A percentile compares a stretch with the other conserved stretches of the same genome.
phyloP scores from a whole-genome alignment of 1,140 invertebrate species.

The Temnothorax nylanderi region DNA sequence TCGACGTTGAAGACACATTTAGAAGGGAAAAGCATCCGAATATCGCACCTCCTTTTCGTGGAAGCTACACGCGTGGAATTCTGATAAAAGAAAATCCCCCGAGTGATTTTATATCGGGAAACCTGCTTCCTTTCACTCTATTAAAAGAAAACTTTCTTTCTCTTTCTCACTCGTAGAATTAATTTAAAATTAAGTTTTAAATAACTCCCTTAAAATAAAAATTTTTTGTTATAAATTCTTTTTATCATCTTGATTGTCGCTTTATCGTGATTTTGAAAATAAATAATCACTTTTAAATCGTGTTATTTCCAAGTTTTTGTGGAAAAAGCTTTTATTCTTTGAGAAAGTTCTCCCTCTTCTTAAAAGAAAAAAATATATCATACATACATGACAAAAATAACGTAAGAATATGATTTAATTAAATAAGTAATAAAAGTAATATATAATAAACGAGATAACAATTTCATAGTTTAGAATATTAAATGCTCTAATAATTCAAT shows the following conservation, averaged over 20 bases:
- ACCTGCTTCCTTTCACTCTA: not conserved
- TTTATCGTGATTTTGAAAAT: not conserved
- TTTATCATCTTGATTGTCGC: not conserved
- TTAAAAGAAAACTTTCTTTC: constrained; percentile 3
- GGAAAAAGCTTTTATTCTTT: not conserved
- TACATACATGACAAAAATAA: not conserved
- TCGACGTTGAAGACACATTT: constrained; percentile 46
- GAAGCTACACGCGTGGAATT: constrained; percentile 7
- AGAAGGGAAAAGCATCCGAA: not conserved
- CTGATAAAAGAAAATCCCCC: constrained; percentile 37
- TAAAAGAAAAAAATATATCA: not conserved
- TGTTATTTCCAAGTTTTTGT: not conserved
- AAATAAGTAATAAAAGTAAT: not conserved
- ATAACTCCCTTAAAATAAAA: not conserved
- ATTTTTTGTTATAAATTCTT: not conserved
- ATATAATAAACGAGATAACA: too few species aligned
- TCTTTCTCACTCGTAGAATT: not conserved
- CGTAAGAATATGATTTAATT: not conserved
- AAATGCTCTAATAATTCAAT: not conserved
- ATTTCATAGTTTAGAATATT: not conserved
- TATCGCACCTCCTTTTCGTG: not conserved
- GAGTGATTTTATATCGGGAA: not conserved
- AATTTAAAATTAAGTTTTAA: not conserved
- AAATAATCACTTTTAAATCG: not conserved
- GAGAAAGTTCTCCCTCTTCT: not conserved